phyloP scores from a whole-genome alignment of 1,140 invertebrate genomes.

The Magallana ariakensis region DNA sequence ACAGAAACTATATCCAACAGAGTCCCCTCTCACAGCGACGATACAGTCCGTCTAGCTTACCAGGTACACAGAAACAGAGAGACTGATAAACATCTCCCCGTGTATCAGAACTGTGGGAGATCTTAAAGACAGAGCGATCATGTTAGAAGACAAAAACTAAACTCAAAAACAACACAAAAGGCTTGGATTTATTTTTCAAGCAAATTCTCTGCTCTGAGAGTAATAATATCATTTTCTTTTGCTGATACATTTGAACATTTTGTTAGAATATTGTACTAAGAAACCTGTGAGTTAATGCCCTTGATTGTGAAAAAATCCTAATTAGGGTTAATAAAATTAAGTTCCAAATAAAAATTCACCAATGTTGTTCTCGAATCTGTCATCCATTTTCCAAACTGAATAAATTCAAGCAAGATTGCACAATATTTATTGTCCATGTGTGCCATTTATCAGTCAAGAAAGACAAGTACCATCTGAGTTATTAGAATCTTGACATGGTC shows the following conservation, averaged over 20 bases:
- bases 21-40: slow-evolving; percentile 61
- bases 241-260: too few relatives aligned
- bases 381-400: too few relatives aligned
- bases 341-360: too few relatives aligned
- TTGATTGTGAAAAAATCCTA: too few relatives aligned
- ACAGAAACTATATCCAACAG: slow-evolving; percentile 67
- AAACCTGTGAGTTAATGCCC: too few relatives aligned
- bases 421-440: neutral
- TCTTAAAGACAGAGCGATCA: neutral
- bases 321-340: too few relatives aligned
- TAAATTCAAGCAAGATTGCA: neutral
- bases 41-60: slow-evolving; percentile 69
- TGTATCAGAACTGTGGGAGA: neutral
- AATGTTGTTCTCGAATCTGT: too few relatives aligned
- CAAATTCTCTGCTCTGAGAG: too few relatives aligned
- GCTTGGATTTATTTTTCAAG: too few relatives aligned
- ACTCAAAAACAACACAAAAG: neutral
- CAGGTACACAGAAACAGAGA: slow-evolving; percentile 54
- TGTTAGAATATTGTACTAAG: too few relatives aligned
- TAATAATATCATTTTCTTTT: too few relatives aligned
- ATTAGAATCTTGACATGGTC: neutral
- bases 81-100: neutral
- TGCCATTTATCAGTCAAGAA: neutral
- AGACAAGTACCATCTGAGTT: neutral
- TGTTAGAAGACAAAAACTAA: neutral